phyloP scores from a whole-genome alignment of 2,888 invertebrate genomes.

The Amphiduros pacificus region DNA sequence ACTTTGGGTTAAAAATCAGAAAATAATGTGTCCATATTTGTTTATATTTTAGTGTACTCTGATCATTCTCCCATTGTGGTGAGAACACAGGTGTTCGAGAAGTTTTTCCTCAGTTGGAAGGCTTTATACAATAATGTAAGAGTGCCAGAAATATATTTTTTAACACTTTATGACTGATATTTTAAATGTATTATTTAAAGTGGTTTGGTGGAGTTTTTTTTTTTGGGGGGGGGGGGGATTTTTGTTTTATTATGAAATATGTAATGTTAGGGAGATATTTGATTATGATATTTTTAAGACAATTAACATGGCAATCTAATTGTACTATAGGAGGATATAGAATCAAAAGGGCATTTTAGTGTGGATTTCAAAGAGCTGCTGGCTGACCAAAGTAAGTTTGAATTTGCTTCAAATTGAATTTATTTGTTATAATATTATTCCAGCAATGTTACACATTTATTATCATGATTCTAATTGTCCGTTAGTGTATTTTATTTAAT shows the following conservation, averaged over 20 bases:
- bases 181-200: too few species aligned
- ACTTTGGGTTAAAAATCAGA: background rate
- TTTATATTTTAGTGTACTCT: slow-evolving; percentile 54
- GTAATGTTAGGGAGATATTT: too few species aligned
- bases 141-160: background rate
- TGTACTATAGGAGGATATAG: slow-evolving; percentile 44
- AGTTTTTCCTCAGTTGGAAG: slow-evolving; percentile 64
- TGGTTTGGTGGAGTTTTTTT: too few species aligned
- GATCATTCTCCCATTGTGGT: slow-evolving; percentile 62
- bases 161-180: background rate
- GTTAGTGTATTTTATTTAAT: background rate
- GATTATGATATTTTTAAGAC: too few species aligned
- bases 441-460: background rate
- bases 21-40: background rate
- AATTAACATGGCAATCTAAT: background rate
- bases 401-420: background rate
- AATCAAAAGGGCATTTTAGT: slow-evolving; percentile 48
- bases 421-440: background rate
- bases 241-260: too few species aligned
- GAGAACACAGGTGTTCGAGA: slow-evolving; percentile 65
- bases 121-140: slow-evolving; percentile 43
- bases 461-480: background rate
- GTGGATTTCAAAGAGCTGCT: slow-evolving; percentile 52
- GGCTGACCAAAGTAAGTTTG: slow-evolving; percentile 37
- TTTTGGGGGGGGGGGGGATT: too few species aligned